A percentile compares a stretch with the other conserved stretches of the same genome.
Conservation (phyloP, 1,140 invertebrate genomes). For the Lasioglossum albipes region DNA sequence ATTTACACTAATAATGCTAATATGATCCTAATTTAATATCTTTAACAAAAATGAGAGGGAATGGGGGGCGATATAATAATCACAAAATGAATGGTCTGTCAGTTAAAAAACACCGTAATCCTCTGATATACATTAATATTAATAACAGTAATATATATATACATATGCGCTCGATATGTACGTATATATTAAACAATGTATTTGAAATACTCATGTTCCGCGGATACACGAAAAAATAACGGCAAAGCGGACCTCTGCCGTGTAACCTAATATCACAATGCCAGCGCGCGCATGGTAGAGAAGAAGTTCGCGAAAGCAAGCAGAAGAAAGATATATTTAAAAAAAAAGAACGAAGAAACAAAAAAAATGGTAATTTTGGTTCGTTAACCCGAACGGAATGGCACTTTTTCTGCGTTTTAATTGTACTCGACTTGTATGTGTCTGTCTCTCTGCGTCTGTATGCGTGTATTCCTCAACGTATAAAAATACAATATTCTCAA, state of each 20-base stretch:
- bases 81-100: constrained; percentile 62
- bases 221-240: constrained; percentile 40
- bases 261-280: constrained; percentile 80
- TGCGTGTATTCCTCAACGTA: constrained; percentile 55
- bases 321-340: constrained; percentile 52
- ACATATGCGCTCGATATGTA: constrained; percentile 36
- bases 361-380: constrained; percentile 63
- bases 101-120: constrained; percentile 65
- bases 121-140: constrained; percentile 49
- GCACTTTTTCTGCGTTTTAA: constrained; percentile 66
- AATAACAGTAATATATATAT: constrained; percentile 45
- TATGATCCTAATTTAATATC: constrained; percentile 65
- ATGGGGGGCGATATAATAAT: constrained; percentile 38
- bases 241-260: constrained; percentile 57
- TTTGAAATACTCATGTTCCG: constrained; percentile 47
- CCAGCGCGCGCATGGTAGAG: constrained; percentile 64
- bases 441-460: constrained; percentile 6
- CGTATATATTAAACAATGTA: constrained; percentile 45
- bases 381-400: constrained; percentile 74
- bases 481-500: constrained; percentile 72
- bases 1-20: constrained; percentile 70
- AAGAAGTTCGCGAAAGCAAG: constrained; percentile 61
- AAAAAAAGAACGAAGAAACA: constrained; percentile 38
- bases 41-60: constrained; percentile 58
- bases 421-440: constrained; percentile 35